A percentile compares a stretch with the other conserved stretches of the same genome.
phyloP scores from a whole-genome alignment of 2,797 vertebrate genomes.

The Crenichthys baileyi region DNA sequence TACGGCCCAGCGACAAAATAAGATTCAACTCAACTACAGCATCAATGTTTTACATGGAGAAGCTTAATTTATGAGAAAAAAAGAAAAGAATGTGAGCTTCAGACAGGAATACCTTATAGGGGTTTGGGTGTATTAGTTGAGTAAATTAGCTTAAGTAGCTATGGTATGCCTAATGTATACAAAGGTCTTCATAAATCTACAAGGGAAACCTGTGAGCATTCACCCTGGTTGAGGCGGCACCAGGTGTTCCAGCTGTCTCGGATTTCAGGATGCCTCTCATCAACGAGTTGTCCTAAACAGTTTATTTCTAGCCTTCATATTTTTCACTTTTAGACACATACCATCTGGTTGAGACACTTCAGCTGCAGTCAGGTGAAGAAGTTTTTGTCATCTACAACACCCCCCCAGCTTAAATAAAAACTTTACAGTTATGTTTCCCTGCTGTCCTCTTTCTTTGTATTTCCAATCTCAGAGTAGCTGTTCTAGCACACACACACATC shows the following conservation, averaged over 20 bases:
- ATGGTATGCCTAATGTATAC: not conserved
- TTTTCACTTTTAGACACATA: conserved; percentile 41
- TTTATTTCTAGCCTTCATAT: conserved; percentile 52
- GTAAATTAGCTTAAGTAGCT: not conserved
- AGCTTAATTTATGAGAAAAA: conserved; percentile 52
- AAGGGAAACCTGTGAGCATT: not conserved
- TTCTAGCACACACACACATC: conserved; percentile 6
- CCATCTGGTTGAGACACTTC: conserved; percentile 50
- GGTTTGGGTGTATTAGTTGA: not conserved
- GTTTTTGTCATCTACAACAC: conserved; percentile 26
- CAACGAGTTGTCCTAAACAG: conserved; percentile 42
- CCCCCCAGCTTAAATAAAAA: conserved; percentile 21
- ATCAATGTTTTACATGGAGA: conserved; percentile 47
- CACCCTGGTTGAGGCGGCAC: conserved; percentile 9
- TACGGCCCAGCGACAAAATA: conserved; percentile 55
- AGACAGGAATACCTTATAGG: not conserved
- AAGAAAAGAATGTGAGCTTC: conserved; percentile 7
- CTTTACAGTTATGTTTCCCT: not conserved
- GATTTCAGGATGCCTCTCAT: conserved; percentile 60
- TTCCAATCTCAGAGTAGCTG: conserved; percentile 32
- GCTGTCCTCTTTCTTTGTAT: conserved; percentile 8
- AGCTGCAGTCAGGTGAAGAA: conserved; percentile 48
- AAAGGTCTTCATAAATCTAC: conserved; percentile 7
- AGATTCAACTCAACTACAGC: conserved; percentile 49
- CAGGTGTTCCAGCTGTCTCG: conserved; percentile 47